Evolutionary conservation across 2,888 invertebrate species (phyloP), one percentile per base, ranked within the genome.

Genomic region (Aradus depressus): DNA sequence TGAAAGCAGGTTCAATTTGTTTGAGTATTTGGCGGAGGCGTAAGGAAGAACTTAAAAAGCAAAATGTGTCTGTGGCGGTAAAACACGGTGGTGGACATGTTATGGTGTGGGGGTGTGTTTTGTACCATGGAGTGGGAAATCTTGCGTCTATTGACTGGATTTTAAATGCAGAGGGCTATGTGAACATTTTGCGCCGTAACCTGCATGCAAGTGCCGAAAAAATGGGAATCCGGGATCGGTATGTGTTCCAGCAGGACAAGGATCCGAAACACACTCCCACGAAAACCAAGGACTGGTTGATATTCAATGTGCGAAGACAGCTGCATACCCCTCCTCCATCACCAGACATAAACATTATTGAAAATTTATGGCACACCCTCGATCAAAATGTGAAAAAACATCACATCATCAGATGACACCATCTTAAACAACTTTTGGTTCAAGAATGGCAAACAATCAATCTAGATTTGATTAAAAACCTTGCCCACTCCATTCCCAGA

Each of bases 351-450:
- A 34, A 34, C 18, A 34, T 34, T 2, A 34, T 34, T 34, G 8
- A 34, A 34, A 34, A 34, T 34, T 34, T 34, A 34, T 34, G 34
- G 34, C 34, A 34, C 34, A 12, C 34, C 34, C 34, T 34, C 18
- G 34, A 34, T 18, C 34, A 34, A 34, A 34, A 34, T 34, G 34
- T 34, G 18, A 34, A 18, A 34, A 34, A 34, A 34, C 34, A 34
- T 18, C 34, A 34, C 10, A 28, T 12, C n/a, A n/a, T n/a, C n/a
- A n/a, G n/a, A n/a, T n/a, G n/a, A n/a, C n/a, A n/a, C n/a, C n/a
- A 32, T 32, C 32, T 14, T 16, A 14, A 32, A 16, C 4, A 32
- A 32, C 32, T 32, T 32, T 16, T 32, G n/a, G 32, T 32, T 32
- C 32, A 32, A 32, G 32, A 32, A 32, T 32, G 32, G 32, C n/a